A percentile compares a stretch with the other conserved stretches of the same genome.
Conservation (phyloP, 2,797 vertebrate genomes). For the Pogonophryne albipinna region DNA sequence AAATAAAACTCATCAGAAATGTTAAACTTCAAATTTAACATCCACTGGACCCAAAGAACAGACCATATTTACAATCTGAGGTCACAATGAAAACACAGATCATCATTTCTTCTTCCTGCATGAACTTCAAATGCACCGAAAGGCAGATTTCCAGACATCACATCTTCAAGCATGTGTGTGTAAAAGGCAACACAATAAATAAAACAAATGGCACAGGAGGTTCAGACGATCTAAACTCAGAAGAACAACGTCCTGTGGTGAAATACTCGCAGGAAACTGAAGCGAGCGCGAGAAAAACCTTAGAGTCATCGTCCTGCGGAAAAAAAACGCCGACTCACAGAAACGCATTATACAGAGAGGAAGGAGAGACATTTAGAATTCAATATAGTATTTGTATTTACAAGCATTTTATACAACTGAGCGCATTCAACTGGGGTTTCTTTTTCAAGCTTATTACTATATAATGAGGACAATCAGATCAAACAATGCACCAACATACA, state of each 20-base stretch:
- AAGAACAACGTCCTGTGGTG: slow-evolving; percentile 66
- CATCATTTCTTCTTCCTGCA: slow-evolving; percentile 46
- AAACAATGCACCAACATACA: slow-evolving; percentile 80
- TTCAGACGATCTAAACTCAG: slow-evolving; percentile 75
- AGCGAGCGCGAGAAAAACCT: slow-evolving; percentile 47
- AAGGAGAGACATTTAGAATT: slow-evolving; percentile 79
- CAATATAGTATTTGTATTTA: slow-evolving; percentile 86
- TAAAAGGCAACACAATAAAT: slow-evolving; percentile 84
- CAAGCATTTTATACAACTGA: slow-evolving; percentile 80
- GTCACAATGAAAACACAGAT: slow-evolving; percentile 62
- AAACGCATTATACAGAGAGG: slow-evolving; percentile 67
- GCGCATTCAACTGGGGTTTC: slow-evolving; percentile 61
- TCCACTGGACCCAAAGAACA: slow-evolving; percentile 70
- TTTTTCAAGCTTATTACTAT: slow-evolving; percentile 61
- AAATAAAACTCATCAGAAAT: slow-evolving; percentile 62
- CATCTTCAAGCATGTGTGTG: slow-evolving; percentile 78
- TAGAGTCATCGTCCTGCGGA: slow-evolving; percentile 57
- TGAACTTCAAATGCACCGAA: slow-evolving; percentile 76
- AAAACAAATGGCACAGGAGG: slow-evolving; percentile 83
- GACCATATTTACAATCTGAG: slow-evolving; percentile 77
- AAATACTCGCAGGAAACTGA: slow-evolving; percentile 73
- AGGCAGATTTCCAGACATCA: slow-evolving; percentile 76
- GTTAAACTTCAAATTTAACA: slow-evolving; percentile 66
- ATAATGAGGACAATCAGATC: slow-evolving; percentile 75
- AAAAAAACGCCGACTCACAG: slow-evolving; percentile 56